Base-by-base conservation (phyloP, 1,140 invertebrate species). In the Zaprionus davidi region DNA sequence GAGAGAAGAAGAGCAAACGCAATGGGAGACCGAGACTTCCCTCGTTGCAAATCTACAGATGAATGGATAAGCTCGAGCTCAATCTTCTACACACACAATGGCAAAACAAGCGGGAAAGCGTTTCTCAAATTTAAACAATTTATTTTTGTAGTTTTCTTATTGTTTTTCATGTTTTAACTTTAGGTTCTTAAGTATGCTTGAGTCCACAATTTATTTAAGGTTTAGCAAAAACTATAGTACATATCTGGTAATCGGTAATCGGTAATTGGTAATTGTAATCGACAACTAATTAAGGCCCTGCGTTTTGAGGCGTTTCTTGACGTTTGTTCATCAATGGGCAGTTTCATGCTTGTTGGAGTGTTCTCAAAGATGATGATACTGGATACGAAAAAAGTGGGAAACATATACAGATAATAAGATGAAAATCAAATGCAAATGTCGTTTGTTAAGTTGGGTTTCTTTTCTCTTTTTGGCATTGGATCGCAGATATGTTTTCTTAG, bases 131-230 rank as follows among this genome's bases (percentile, higher is more conserved):
- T 87, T 62, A 80, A 74, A 81, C 46, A 78, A 70, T 71, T 71
- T 71, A 71, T 71, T 71, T 68, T 11, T 24, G 49, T 68, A 38
- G 7, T 60, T n/a, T 77, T 81, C 76, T 72, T 78, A 71, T 60
- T 57, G 44, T 24, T 51, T 46, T 38, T 17, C 9, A 34, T 34
- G 38, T 41, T 41, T 41, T 41, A 51, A 51, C 46, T 51, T 51
- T 77, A 78, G 74, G 46, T 73, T 87, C 81, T 78, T 88, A 75
- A 80, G 69, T 75, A 83, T 62, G 65, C 57, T 86, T 83, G 70
- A 83, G 80, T 88, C 83, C 80, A 87, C 76, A 79, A 68, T 78
- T 81, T 58, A 26, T 75, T 70, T 60, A 55, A 70, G 69, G 79
- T 68, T 79, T 78, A 83, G 80, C 80, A 79, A 77, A 76, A 74